Base-by-base conservation (phyloP, 1,140 invertebrate species). In the Listronotus bonariensis region DNA sequence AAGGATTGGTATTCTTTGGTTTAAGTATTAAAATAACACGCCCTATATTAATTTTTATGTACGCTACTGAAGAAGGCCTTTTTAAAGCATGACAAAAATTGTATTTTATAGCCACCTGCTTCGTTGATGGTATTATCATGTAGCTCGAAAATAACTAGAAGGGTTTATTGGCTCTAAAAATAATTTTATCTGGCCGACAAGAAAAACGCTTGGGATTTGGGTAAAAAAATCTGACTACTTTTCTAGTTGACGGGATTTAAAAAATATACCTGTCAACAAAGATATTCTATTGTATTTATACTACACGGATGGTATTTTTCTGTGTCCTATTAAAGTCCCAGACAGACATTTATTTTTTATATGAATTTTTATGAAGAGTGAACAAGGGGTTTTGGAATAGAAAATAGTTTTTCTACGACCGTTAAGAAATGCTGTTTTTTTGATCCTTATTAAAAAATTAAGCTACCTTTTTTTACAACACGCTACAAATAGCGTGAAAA, bases 241-340 rank as follows among this genome's bases (percentile, higher is more conserved):
- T 45, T 46, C 41, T 46, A 57, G 31, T 46, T 46, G 31, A n/a
- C n/a, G 31, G 43, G 41, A 17, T 46, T 12, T 45, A 32, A 31
- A 32, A 45, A 57, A 57, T 57, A 45, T 36, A 38, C 43, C 55
- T 57, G 55, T 46, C 55, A 57, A 57, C 55, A 57, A 45, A 31
- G 20, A 26, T 57, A 57, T 45, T 57, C 41, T 57, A 57, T 46
- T 41, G 41, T 32, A 32, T 57, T 40, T 40, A 14, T 20, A 40
- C 14, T 18, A 10, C 10, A 18, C 45, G 15, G 34, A 11, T 26
- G 45, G 18, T 48, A 48, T 48, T 9, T 48, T 5, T 26, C 18
- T 48, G 20, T 26, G 20, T 26, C 20, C 5, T 5, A 36, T 36
- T 36, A 1, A 36, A 36, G 34, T 4, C 11, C 34, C 11, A 36